phyloP scores from a whole-genome alignment of 2,113 vertebrate genomes.

The Pygoscelis antarcticus region DNA sequence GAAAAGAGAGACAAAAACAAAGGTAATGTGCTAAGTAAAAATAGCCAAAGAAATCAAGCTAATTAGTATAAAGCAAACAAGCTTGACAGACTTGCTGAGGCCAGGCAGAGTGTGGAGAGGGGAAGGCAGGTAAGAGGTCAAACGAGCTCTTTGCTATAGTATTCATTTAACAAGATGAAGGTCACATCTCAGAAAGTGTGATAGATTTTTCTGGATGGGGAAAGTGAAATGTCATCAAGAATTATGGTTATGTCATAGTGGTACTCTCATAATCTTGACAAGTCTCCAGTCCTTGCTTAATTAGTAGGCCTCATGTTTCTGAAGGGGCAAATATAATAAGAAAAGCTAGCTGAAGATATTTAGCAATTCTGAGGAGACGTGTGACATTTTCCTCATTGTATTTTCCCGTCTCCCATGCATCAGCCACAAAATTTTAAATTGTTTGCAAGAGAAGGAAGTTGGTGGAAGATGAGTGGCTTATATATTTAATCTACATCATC shows the following conservation, averaged over 20 bases:
- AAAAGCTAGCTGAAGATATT: constrained; percentile 16
- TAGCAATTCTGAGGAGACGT: neutral
- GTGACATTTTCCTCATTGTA: neutral
- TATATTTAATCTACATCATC: constrained; percentile 11
- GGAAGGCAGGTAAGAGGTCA: constrained; percentile 56
- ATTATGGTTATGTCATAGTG: constrained; percentile 47
- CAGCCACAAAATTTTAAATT: constrained; percentile 33
- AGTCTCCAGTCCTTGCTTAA: constrained; percentile 43
- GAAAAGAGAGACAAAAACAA: neutral
- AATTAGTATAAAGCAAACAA: constrained; percentile 45
- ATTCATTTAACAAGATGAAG: constrained; percentile 68
- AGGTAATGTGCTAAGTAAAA: neutral
- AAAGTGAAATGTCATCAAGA: constrained; percentile 66
- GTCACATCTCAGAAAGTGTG: constrained; percentile 56
- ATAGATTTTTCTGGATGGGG: constrained; percentile 61
- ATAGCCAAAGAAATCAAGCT: constrained; percentile 26
- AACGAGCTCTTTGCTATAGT: constrained; percentile 41
- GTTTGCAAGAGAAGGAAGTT: constrained; percentile 8
- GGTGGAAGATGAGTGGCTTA: neutral
- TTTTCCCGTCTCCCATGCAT: neutral
- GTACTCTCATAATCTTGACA: constrained; percentile 53
- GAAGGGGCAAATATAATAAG: constrained; percentile 26
- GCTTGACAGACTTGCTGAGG: neutral
- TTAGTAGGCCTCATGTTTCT: constrained; percentile 43
- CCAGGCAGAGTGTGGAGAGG: neutral